Evolutionary conservation across 2,888 invertebrate species (phyloP).

Genomic region (Pharmacophagus antenor): DNA sequence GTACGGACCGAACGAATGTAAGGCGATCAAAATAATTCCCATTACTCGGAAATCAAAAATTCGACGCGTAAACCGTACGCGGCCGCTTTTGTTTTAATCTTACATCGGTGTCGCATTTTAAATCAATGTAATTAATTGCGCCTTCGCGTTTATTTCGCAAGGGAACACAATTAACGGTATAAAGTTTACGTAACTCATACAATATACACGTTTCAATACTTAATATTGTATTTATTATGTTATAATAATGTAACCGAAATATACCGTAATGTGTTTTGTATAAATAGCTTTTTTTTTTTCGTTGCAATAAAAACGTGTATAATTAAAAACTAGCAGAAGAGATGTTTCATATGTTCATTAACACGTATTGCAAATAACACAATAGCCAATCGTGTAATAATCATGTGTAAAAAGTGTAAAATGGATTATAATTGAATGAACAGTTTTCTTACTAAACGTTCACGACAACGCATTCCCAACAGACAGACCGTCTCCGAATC

Average conservation of each 20-base stretch:
- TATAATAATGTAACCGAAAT: too few species aligned
- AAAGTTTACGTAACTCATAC: too few species aligned
- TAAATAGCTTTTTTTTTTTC: too few species aligned
- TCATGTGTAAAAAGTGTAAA: too few species aligned
- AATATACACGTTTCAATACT: too few species aligned
- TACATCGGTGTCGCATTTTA: background rate
- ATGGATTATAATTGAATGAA: too few species aligned
- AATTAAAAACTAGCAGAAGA: background rate
- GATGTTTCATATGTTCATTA: background rate
- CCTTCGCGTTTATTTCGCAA: background rate
- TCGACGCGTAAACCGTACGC: background rate
- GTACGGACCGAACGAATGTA: slow-evolving; percentile 11
- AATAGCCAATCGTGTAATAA: too few species aligned
- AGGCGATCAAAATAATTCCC: slow-evolving; percentile 16
- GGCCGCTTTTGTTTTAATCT: slow-evolving; percentile 1
- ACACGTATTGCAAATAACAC: background rate
- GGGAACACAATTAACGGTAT: background rate
- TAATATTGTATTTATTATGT: too few species aligned
- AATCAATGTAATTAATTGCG: background rate
- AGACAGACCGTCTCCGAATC: slow-evolving; percentile 9
- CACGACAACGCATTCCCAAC: background rate
- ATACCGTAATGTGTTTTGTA: too few species aligned
- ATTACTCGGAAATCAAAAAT: slow-evolving; percentile 23
- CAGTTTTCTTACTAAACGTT: too few species aligned
- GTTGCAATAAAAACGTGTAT: too few species aligned